Conservation (phyloP, 2,113 vertebrate species). For the Cyanoliseus patagonus region DNA sequence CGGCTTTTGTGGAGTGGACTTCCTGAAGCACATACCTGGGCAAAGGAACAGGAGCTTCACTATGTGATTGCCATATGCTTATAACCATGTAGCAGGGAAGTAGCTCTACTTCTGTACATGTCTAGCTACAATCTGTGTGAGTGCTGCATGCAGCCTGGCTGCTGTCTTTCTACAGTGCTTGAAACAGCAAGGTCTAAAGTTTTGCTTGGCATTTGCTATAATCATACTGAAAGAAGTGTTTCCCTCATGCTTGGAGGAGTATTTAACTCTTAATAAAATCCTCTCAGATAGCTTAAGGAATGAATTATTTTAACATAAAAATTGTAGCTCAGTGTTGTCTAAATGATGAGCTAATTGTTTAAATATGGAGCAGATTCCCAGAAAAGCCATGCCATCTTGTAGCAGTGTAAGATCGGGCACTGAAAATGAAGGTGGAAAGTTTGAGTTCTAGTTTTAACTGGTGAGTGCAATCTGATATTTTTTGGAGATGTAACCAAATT, state of each 20-base stretch:
- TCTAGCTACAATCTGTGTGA: not conserved
- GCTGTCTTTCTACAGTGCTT: not conserved
- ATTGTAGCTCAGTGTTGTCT: not conserved
- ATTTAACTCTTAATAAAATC: not conserved
- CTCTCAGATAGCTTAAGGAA: not conserved
- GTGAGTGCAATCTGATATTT: not conserved
- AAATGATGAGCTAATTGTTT: not conserved
- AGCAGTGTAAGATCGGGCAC: not conserved
- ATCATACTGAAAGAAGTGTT: not conserved
- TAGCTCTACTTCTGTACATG: not conserved
- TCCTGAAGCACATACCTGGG: not conserved
- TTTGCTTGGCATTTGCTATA: not conserved
- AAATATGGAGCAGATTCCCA: not conserved
- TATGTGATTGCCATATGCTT: not conserved
- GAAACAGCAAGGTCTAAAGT: not conserved
- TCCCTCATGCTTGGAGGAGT: not conserved
- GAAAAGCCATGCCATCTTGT: not conserved
- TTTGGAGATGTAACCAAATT: not conserved
- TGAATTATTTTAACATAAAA: not conserved
- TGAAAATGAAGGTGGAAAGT: not conserved
- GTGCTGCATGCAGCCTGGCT: not conserved
- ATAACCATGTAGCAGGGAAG: not conserved
- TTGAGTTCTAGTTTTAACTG: not conserved
- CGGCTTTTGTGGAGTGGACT: not conserved
- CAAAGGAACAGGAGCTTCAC: not conserved